A percentile compares a stretch with the other conserved stretches of the same genome.
These are phyloP conservation scores for Nemotelus pantherinus DNA, from an alignment of 2,888 invertebrate species.

Conservation along the genomic window DNA sequence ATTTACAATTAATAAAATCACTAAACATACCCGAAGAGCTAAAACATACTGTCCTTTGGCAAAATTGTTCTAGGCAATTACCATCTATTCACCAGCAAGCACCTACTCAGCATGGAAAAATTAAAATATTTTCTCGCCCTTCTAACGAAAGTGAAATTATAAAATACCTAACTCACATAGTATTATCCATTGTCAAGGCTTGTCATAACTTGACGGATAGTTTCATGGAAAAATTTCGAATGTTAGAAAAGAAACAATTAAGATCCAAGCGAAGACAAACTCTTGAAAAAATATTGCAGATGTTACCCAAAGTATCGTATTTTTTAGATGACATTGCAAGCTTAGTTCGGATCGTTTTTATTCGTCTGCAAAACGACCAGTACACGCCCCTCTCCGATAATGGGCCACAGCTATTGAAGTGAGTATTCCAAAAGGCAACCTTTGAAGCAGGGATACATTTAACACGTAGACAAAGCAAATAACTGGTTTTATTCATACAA, in stretches of 20 bases:
- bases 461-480: too few relatives aligned
- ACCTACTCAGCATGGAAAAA: neutral
- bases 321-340: constrained; percentile 48
- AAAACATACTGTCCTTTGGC: neutral
- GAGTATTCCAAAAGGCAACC: neutral
- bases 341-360: constrained; percentile 46
- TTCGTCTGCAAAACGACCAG: constrained; percentile 45
- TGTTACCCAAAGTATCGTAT: constrained; percentile 52
- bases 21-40: constrained; percentile 41
- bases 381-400: constrained; percentile 7
- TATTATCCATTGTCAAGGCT: constrained; percentile 52
- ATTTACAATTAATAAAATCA: neutral
- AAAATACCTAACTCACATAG: constrained; percentile 54
- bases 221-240: constrained; percentile 52
- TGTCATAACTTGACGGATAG: constrained; percentile 54
- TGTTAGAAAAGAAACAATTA: constrained; percentile 53
- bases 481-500: too few relatives aligned
- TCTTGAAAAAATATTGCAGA: constrained; percentile 53
- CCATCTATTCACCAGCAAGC: neutral
- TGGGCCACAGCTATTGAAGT: constrained; percentile 49
- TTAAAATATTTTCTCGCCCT: constrained; percentile 55
- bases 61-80: neutral
- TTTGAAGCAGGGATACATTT: too few relatives aligned
- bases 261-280: constrained; percentile 57
- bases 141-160: constrained; percentile 57